Evolutionary conservation across 1,140 invertebrate genomes (phyloP).

Genomic region (Paraescarpia echinospica): DNA sequence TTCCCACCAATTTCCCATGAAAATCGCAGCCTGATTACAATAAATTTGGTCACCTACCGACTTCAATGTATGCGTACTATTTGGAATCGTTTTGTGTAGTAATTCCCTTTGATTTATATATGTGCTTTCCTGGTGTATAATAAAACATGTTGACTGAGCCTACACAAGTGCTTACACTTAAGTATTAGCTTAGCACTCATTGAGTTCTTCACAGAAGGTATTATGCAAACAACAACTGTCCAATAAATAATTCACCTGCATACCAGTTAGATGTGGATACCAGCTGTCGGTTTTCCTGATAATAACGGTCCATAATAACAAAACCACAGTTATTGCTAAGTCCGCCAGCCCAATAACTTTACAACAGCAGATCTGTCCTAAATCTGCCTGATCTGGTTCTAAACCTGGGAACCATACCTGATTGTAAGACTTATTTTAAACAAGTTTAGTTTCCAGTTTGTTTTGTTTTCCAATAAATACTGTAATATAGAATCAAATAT

Average conservation of each 20-base stretch:
- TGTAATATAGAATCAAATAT: not conserved
- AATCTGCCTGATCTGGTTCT: not conserved
- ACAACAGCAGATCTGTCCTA: not conserved
- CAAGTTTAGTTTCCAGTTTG: too few species aligned
- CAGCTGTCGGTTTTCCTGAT: not conserved
- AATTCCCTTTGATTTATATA: too few species aligned
- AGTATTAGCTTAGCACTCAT: not conserved
- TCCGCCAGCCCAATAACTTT: not conserved
- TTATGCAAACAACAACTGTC: constrained; percentile 1
- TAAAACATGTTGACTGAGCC: not conserved
- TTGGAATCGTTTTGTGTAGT: too few species aligned
- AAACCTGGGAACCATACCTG: not conserved
- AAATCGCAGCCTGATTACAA: too few species aligned
- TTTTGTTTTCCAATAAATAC: too few species aligned
- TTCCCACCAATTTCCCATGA: too few species aligned
- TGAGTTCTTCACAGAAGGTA: not conserved
- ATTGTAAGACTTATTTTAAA: too few species aligned
- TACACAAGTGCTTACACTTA: not conserved
- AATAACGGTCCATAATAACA: not conserved
- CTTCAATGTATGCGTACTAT: too few species aligned
- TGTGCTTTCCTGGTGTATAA: too few species aligned
- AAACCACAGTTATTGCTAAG: not conserved
- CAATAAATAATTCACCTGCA: not conserved
- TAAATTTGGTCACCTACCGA: too few species aligned
- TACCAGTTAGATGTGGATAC: not conserved